Base-by-base conservation (phyloP, 92 coral and sea anemone species). In the Parazoanthus atlanticus region DNA sequence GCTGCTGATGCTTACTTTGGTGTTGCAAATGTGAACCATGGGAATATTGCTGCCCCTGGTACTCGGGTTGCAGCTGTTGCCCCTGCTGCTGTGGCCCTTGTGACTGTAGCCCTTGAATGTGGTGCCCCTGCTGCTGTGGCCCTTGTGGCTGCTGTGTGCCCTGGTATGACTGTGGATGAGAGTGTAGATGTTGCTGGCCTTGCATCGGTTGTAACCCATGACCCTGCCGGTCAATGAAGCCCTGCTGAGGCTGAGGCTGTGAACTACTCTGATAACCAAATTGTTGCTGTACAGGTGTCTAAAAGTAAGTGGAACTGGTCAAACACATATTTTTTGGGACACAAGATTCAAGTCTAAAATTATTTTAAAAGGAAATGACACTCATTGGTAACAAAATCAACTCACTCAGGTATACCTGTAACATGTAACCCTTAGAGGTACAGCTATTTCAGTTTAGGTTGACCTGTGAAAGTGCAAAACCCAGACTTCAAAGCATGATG, bases 41-140 rank as follows among this genome's bases (percentile, higher is more conserved):
- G n/a, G 79, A 46, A 70, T 84, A 43, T 36, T 84, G 87, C 64
- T 70, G 87, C 38, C 65, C 78, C 32, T 83, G 86, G 47, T 69
- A 40, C 61, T 66, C 65, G 2, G 36, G 86, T 12, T 66, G 86
- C 25, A 26, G 36, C 58, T 69, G 75, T 41, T 69, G 86, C 34
- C 76, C 76, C n/a, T 13, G 64, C 23, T 15, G 23, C 0, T 56
- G 64, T 56, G 65, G 21, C 65, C 65, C 65, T 13, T 56, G 65
- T 5, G 2, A 5, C 7, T 74, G 36, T 23, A 15, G 40, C 49
- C 49, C 49, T 8, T 46, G 49, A 10, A 0, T 64, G 75, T 10
- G 30, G 69, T 6, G 64, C 15, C 17, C 64, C 65, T 25, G 49
- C 49, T 82, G 86, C 23, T 38, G 80, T 36, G 16, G 80, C 26